Evolutionary conservation across 2,888 invertebrate genomes (phyloP).

Genomic region (Hypena proboscidalis): DNA sequence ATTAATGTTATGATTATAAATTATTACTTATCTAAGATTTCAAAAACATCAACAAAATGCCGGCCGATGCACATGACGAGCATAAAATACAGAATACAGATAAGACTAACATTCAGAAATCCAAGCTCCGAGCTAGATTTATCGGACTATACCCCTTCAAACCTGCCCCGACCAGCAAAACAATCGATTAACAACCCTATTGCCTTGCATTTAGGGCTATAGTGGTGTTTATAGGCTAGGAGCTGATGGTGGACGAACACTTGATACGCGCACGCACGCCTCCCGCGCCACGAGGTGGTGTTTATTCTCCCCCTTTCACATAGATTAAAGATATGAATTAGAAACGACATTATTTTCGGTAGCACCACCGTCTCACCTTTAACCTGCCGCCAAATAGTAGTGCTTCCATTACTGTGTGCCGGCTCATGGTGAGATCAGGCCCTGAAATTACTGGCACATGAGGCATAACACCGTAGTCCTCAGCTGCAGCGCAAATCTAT

Average conservation of each 20-base stretch:
- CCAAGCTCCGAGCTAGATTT: constrained; percentile 63
- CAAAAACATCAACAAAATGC: constrained; percentile 1
- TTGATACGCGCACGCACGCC: constrained; percentile 70
- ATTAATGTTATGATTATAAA: too few species aligned
- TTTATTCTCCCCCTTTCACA: constrained; percentile 66
- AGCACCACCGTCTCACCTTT: too few species aligned
- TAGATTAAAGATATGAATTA: constrained; percentile 44
- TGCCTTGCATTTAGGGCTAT: constrained; percentile 20
- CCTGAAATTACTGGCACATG: too few species aligned
- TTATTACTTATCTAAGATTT: too few species aligned
- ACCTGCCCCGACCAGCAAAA: constrained; percentile 7
- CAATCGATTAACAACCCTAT: constrained; percentile 34
- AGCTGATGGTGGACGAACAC: constrained; percentile 51
- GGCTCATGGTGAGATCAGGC: too few species aligned
- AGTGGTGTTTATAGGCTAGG: constrained; percentile 13
- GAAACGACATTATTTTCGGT: constrained; percentile 1
- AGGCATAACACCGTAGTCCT: too few species aligned
- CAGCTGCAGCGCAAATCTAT: too few species aligned
- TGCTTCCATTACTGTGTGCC: too few species aligned
- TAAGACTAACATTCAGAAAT: constrained; percentile 57
- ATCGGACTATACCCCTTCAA: constrained; percentile 47
- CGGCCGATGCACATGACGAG: constrained; percentile 1
- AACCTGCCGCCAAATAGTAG: too few species aligned
- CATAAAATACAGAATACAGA: constrained; percentile 39
- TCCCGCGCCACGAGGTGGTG: constrained; percentile 66